Evolutionary conservation across 2,113 vertebrate genomes (phyloP), one percentile per base, ranked within the genome.

Genomic region (Sinocyclocheilus rhinocerous): DNA sequence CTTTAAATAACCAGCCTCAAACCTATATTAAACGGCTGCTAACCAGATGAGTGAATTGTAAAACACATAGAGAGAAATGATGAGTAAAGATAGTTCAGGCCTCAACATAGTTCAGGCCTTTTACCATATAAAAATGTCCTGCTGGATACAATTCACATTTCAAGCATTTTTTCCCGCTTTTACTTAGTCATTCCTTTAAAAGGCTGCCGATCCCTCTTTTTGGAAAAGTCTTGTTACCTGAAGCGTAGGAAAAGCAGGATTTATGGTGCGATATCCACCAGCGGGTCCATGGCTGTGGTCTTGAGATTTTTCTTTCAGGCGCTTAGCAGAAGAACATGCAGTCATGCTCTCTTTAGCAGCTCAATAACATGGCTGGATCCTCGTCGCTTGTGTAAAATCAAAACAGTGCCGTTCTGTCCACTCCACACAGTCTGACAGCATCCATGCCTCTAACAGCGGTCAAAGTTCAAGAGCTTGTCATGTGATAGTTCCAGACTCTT

Each of bases 201-300:
- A 24, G 16, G 4, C 63, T 70, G 24, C 16, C 67, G 1, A 33
- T 72, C n/a, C 39, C 50, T 65, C 42, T 81, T 63, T 29, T 59
- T 82, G 15, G 6, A 39, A 26, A 82, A 65, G 52, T 39, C 63
- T 79, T 6, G 76, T 88, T 80, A 84, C 85, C 85, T 76, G 52
- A 61, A n/a, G 11, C 12, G n/a, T 33, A 77, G 4, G 3, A 5
- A 69, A 73, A 24, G 15, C 39, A 65, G 20, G 29, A 12, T 79
- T 70, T 55, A 57, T 18, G 26, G 13, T 16, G 36, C 8, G 11
- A 16, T 22, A 36, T 67, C 79, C 57, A 76, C 78, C 50, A 20
- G 42, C 16, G 2, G 22, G 72, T 81, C 79, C 13, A 11, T 11
- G 18, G 39, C 48, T 16, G 79, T 50, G 45, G 8, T 45, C 22